Evolutionary conservation across 2,113 vertebrate genomes (phyloP).

Genomic region (Monarcha castaneiventris): DNA sequence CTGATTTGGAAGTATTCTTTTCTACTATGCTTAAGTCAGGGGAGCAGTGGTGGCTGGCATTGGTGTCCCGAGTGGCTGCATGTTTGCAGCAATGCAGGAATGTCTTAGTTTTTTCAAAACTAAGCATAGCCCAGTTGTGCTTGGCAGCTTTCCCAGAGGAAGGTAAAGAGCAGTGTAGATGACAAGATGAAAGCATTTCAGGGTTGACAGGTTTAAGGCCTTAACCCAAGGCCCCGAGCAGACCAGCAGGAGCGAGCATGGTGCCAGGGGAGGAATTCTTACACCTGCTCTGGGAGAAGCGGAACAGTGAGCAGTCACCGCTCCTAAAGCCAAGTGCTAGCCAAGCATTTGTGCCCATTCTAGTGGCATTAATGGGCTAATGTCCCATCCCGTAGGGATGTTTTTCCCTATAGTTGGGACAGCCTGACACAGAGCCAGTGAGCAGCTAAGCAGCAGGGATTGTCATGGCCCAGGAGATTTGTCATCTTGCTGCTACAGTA

Average conservation of each 20-base stretch:
- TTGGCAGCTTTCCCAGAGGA: not conserved
- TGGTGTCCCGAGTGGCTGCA: not conserved
- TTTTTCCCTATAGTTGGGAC: not conserved
- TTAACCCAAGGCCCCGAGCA: not conserved
- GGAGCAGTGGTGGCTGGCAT: not conserved
- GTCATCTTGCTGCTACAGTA: not conserved
- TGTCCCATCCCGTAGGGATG: not conserved
- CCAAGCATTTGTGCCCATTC: not conserved
- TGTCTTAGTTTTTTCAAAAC: not conserved
- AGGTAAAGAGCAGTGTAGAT: not conserved
- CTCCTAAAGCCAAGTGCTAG: not conserved
- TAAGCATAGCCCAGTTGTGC: not conserved
- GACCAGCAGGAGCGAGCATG: accelerated
- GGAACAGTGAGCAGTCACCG: not conserved
- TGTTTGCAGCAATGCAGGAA: not conserved
- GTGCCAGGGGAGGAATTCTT: not conserved
- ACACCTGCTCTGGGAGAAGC: not conserved
- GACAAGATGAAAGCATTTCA: not conserved
- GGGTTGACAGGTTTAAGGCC: not conserved
- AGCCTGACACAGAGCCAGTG: not conserved
- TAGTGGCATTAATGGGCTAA: not conserved
- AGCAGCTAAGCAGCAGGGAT: accelerated
- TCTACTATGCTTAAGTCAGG: not conserved
- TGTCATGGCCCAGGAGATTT: not conserved
- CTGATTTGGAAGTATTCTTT: not conserved